phyloP scores from a whole-genome alignment of 30 jellyfish, hydroid and myxozoan species.

The Catostylus mosaicus region DNA sequence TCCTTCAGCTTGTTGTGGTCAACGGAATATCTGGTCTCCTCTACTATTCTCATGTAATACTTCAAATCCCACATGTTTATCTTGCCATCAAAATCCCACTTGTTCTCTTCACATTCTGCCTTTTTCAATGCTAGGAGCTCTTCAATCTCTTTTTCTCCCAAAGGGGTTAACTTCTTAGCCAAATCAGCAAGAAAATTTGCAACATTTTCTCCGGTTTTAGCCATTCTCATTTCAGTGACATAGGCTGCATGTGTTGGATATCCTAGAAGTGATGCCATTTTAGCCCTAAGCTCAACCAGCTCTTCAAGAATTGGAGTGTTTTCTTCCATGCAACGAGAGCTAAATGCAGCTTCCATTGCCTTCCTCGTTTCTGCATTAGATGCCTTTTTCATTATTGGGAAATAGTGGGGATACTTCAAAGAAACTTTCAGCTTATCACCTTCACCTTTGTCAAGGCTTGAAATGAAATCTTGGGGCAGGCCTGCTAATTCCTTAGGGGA shows the following conservation, averaged over 20 bases:
- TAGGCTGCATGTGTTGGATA: conserved; percentile 89
- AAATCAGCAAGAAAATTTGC: conserved; percentile 71
- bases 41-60: conserved; percentile 86
- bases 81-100: conserved; percentile 69
- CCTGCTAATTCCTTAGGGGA: conserved; percentile 78
- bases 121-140: conserved; percentile 68
- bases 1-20: conserved; percentile 89
- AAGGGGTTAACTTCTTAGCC: conserved; percentile 60
- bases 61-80: conserved; percentile 88
- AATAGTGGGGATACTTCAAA: conserved; percentile 90
- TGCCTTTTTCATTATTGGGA: conserved; percentile 86
- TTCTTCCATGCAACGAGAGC: conserved; percentile 80
- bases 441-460: conserved; percentile 79
- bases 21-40: conserved; percentile 77
- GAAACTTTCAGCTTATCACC: conserved; percentile 72
- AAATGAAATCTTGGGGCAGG: conserved; percentile 74
- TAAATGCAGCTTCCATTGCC: conserved; percentile 80
- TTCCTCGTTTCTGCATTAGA: conserved; percentile 76
- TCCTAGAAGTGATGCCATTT: conserved; percentile 77
- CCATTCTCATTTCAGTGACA: conserved; percentile 94
- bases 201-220: conserved; percentile 90
- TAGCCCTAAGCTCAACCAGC: conserved; percentile 79
- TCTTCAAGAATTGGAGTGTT: conserved; percentile 88
- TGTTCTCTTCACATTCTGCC: conserved; percentile 80
- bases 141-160: conserved; percentile 74